phyloP scores from a whole-genome alignment of 2,797 vertebrate genomes.

The Ciconia nigra region DNA sequence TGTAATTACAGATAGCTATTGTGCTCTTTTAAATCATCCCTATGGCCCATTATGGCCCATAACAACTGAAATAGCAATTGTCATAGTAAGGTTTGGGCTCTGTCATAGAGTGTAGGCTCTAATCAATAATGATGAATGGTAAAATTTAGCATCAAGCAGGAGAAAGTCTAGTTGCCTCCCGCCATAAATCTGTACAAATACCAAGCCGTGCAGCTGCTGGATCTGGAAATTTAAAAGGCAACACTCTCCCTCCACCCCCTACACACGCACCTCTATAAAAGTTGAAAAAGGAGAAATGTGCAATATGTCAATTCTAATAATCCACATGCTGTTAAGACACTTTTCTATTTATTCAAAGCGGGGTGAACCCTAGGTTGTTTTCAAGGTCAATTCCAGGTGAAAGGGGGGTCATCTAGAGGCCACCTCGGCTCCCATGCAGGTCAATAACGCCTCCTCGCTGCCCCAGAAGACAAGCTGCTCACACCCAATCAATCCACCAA shows the following conservation, averaged over 20 bases:
- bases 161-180: conserved; percentile 73
- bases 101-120: conserved; percentile 79
- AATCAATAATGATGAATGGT: conserved; percentile 94
- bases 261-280: conserved; percentile 70
- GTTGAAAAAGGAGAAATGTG: conserved; percentile 76
- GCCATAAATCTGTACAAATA: conserved; percentile 88
- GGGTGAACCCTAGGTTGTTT: conserved; percentile 82
- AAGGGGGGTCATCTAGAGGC: conserved; percentile 90
- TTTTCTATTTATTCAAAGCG: conserved; percentile 85
- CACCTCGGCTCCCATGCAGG: conserved; percentile 87
- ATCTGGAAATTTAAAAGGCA: conserved; percentile 78
- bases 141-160: conserved; percentile 84
- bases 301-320: conserved; percentile 89
- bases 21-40: conserved; percentile 90
- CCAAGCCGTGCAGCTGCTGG: conserved; percentile 83
- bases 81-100: conserved; percentile 86
- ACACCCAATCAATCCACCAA: conserved; percentile 84
- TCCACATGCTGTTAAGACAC: conserved; percentile 79
- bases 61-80: conserved; percentile 91
- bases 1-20: conserved; percentile 95
- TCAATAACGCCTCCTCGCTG: conserved; percentile 90
- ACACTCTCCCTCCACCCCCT: conserved; percentile 70
- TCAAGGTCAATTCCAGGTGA: conserved; percentile 99
- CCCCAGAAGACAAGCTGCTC: conserved; percentile 85
- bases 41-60: conserved; percentile 83